phyloP scores from a whole-genome alignment of 2,888 invertebrate species.

The Ochropleura leucogaster region DNA sequence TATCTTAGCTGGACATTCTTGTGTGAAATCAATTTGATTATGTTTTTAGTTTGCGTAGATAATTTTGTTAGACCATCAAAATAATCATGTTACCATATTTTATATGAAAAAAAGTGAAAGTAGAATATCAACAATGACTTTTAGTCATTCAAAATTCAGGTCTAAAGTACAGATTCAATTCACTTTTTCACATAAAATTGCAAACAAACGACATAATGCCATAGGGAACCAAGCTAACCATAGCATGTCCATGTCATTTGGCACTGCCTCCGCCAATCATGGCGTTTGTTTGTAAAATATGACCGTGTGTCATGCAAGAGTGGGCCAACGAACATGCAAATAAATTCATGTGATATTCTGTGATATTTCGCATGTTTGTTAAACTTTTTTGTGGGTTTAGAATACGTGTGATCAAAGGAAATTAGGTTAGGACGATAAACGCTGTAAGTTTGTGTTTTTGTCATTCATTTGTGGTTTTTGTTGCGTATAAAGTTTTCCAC shows the following conservation, averaged over 20 bases:
- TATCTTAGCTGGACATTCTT: slow-evolving; percentile 24
- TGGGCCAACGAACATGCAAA: slow-evolving; percentile 55
- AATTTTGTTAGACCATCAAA: not conserved
- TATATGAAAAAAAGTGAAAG: not conserved
- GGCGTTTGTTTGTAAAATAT: slow-evolving; percentile 56
- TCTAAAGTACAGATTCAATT: slow-evolving; percentile 8
- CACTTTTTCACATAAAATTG: slow-evolving; percentile 42
- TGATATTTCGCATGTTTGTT: slow-evolving; percentile 59
- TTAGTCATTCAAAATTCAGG: not conserved
- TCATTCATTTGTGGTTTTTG: not conserved
- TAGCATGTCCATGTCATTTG: slow-evolving; percentile 52
- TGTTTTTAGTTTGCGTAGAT: not conserved
- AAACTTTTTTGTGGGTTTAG: slow-evolving; percentile 42
- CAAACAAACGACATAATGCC: slow-evolving; percentile 43
- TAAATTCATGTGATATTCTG: slow-evolving; percentile 52
- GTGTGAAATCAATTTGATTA: not conserved
- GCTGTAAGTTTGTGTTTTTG: slow-evolving; percentile 4
- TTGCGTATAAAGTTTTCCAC: not conserved
- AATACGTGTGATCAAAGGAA: slow-evolving; percentile 36
- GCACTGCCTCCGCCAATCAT: slow-evolving; percentile 59
- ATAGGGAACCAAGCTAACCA: slow-evolving; percentile 36
- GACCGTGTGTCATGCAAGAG: slow-evolving; percentile 63
- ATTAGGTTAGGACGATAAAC: slow-evolving; percentile 36
- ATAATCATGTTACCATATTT: not conserved
- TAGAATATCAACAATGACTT: not conserved